These are phyloP conservation scores for Takifugu flavidus DNA, from an alignment of 2,113 vertebrate species.

Conservation along the genomic window DNA sequence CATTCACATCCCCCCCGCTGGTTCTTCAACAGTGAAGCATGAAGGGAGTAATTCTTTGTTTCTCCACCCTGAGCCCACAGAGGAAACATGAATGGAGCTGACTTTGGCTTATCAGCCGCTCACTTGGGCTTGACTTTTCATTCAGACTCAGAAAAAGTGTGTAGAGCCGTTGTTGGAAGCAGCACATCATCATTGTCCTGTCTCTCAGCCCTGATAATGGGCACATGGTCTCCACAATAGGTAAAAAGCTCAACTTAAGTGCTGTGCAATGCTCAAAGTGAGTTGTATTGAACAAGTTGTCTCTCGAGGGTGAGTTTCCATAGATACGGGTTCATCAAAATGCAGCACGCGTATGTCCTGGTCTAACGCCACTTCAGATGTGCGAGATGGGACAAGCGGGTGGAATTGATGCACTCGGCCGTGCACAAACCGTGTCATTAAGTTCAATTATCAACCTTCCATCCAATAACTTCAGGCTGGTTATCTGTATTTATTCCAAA, in stretches of 20 bases:
- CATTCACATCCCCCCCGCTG: too few species aligned
- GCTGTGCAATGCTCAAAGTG: conserved; percentile 39
- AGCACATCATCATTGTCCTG: conserved; percentile 33
- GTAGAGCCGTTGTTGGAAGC: conserved; percentile 1
- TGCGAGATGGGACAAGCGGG: conserved; percentile 17
- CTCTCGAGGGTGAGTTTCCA: conserved; percentile 44
- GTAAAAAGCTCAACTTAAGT: conserved; percentile 43
- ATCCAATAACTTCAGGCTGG: conserved; percentile 13
- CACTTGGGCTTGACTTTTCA: conserved; percentile 37
- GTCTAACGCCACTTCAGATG: conserved; percentile 33
- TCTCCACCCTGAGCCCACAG: conserved; percentile 8
- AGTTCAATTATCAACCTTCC: conserved; percentile 46
- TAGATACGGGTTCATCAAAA: conserved; percentile 52
- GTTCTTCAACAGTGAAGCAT: conserved; percentile 2
- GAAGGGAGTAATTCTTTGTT: conserved; percentile 32
- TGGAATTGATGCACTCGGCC: conserved; percentile 42
- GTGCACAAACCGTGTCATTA: conserved; percentile 49
- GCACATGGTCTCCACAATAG: conserved; percentile 18
- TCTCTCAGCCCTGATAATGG: conserved; percentile 46
- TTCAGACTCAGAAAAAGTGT: conserved; percentile 29
- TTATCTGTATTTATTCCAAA: conserved; percentile 16
- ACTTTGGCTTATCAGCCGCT: conserved; percentile 31
- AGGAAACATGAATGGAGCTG: conserved; percentile 45
- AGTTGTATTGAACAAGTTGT: conserved; percentile 37
- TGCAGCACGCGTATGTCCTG: conserved; percentile 29